Conservation (phyloP, 2,888 invertebrate species). For the Choreutis nemorana region DNA sequence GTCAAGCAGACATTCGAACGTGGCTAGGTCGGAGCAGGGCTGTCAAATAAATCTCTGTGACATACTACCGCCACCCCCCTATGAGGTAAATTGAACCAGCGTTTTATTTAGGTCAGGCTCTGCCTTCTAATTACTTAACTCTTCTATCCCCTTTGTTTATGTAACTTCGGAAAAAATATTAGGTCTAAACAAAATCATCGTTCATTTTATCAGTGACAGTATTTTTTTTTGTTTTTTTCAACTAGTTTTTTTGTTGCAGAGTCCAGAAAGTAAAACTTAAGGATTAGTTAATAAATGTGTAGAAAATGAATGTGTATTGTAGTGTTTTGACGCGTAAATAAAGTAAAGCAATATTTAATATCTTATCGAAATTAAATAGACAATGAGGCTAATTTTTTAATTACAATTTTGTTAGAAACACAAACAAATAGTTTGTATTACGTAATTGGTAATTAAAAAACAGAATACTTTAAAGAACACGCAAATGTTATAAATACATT, state of each 20-base stretch:
- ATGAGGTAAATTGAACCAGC: constrained; percentile 55
- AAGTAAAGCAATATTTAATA: constrained; percentile 38
- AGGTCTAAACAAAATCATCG: too few species aligned
- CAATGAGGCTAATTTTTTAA: too few species aligned
- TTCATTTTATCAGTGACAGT: constrained; percentile 20
- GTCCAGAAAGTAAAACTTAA: constrained; percentile 47
- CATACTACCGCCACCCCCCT: constrained; percentile 70
- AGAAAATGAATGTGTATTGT: constrained; percentile 11
- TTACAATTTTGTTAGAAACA: too few species aligned
- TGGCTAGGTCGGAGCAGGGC: constrained; percentile 57
- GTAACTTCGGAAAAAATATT: too few species aligned
- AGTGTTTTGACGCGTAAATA: constrained; percentile 12
- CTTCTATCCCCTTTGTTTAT: constrained; percentile 2
- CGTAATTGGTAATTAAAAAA: too few species aligned
- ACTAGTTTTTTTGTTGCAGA: constrained; percentile 31
- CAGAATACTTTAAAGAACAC: too few species aligned
- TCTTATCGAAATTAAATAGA: too few species aligned
- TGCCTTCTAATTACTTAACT: constrained; percentile 3
- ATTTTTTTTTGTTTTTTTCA: constrained; percentile 13
- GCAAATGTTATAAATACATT: too few species aligned
- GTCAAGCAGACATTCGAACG: constrained; percentile 53
- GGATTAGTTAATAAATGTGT: constrained; percentile 16
- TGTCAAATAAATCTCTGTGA: constrained; percentile 71
- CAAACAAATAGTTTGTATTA: too few species aligned
- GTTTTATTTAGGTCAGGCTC: constrained; percentile 3